phyloP scores from a whole-genome alignment of 2,888 invertebrate species.

The Caenorhabditis panamensis region DNA sequence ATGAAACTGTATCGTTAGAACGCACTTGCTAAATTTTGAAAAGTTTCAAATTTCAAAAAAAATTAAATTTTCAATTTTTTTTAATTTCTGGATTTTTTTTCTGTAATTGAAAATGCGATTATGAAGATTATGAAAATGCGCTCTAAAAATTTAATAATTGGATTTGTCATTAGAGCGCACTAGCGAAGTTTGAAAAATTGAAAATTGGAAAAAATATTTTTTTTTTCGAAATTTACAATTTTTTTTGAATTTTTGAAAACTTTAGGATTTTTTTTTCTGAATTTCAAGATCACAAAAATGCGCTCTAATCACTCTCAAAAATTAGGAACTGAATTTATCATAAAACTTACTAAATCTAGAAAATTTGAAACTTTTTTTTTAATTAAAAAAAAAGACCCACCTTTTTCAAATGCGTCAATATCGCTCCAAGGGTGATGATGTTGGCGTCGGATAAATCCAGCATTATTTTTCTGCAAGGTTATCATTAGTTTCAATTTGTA shows the following conservation, averaged over 20 bases:
- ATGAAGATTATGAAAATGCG: too few relatives aligned
- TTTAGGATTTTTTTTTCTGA: slow-evolving; percentile 8
- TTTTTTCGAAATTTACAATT: not conserved
- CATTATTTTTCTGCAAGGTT: slow-evolving; percentile 75
- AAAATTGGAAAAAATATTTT: too few relatives aligned
- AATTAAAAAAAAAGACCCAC: slow-evolving; percentile 31
- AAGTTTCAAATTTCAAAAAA: not conserved
- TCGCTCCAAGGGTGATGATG: slow-evolving; percentile 72
- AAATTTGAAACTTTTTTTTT: slow-evolving; percentile 13
- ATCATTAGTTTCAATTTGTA: too few relatives aligned
- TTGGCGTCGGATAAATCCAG: slow-evolving; percentile 78
- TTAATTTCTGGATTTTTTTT: not conserved
- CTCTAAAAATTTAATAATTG: too few relatives aligned
- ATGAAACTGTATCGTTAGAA: too few relatives aligned
- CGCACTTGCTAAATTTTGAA: too few relatives aligned
- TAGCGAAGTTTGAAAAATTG: too few relatives aligned
- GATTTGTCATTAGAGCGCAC: too few relatives aligned
- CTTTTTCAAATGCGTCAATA: slow-evolving; percentile 75
- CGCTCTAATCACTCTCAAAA: too few relatives aligned
- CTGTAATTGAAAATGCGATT: not conserved
- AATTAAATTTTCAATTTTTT: slow-evolving; percentile 6
- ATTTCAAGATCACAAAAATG: not conserved
- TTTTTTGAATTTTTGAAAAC: not conserved
- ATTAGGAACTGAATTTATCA: too few relatives aligned
- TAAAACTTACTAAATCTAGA: too few relatives aligned